These are phyloP conservation scores for Meteorus cinctellus DNA, from an alignment of 2,888 invertebrate species.

Conservation along the genomic window DNA sequence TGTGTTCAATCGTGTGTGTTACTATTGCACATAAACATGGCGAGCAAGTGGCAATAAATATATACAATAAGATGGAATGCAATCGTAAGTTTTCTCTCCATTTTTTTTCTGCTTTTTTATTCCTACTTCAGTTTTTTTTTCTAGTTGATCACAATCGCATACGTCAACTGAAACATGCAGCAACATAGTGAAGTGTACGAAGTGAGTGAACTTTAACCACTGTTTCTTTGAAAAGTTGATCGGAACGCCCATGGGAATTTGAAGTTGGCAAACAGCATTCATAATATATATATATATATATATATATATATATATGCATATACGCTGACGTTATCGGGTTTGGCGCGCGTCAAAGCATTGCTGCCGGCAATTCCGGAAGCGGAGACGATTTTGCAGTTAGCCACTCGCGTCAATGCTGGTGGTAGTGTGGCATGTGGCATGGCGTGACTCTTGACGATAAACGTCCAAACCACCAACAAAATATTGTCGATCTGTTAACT, in stretches of 20 bases:
- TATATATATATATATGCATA: neutral
- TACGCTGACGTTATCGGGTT: conserved; percentile 13
- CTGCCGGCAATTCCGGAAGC: conserved; percentile 12
- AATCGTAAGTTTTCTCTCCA: neutral
- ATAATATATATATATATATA: neutral
- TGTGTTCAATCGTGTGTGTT: neutral
- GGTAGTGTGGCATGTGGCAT: conserved; percentile 23
- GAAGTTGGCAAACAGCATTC: conserved; percentile 1
- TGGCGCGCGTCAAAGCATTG: conserved; percentile 23
- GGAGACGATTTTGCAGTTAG: conserved; percentile 19
- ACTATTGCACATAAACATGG: neutral
- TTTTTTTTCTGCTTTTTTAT: neutral
- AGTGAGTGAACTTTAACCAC: conserved; percentile 2
- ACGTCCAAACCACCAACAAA: conserved; percentile 21
- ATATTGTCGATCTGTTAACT: conserved; percentile 7
- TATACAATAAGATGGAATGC: neutral
- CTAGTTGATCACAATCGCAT: conserved; percentile 5
- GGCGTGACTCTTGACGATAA: conserved; percentile 47
- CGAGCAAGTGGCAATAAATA: neutral
- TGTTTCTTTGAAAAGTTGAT: neutral
- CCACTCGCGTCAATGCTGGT: neutral
- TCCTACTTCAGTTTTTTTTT: neutral
- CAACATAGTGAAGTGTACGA: neutral
- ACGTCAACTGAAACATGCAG: neutral
- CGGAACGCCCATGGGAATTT: conserved; percentile 4